Evolutionary conservation across 2,113 vertebrate genomes (phyloP).

Genomic region (Scortum barcoo): DNA sequence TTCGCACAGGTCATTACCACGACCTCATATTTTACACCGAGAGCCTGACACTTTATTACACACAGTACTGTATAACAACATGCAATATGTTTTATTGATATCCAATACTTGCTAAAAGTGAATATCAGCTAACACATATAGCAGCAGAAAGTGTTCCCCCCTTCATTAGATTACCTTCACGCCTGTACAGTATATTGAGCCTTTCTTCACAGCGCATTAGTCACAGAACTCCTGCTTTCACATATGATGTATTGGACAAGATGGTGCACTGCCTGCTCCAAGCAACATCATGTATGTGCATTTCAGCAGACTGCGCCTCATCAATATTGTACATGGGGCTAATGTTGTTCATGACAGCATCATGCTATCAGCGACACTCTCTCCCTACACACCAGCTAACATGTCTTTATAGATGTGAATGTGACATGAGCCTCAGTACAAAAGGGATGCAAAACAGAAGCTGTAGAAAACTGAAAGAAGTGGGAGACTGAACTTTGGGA

Average conservation of each 20-base stretch:
- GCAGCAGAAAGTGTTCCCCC: background rate
- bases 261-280: background rate
- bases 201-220: background rate
- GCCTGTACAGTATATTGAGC: background rate
- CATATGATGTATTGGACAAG: background rate
- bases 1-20: background rate
- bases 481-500: no score
- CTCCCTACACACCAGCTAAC: no score
- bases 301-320: background rate
- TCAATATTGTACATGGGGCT: background rate
- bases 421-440: no score
- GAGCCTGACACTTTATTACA: background rate
- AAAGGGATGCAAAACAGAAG: no score
- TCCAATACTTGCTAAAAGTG: background rate
- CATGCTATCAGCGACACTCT: background rate
- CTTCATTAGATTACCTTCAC: background rate
- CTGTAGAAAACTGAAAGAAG: no score
- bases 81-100: background rate
- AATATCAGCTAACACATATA: background rate
- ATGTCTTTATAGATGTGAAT: background rate
- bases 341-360: background rate
- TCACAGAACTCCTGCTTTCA: background rate
- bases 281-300: background rate
- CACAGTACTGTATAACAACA: background rate
- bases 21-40: background rate